Percentiles rank a stretch among this genome's conserved stretches.
These are phyloP conservation scores for Coilia nasus DNA, from an alignment of 2,797 vertebrate genomes.

Conservation along the genomic window DNA sequence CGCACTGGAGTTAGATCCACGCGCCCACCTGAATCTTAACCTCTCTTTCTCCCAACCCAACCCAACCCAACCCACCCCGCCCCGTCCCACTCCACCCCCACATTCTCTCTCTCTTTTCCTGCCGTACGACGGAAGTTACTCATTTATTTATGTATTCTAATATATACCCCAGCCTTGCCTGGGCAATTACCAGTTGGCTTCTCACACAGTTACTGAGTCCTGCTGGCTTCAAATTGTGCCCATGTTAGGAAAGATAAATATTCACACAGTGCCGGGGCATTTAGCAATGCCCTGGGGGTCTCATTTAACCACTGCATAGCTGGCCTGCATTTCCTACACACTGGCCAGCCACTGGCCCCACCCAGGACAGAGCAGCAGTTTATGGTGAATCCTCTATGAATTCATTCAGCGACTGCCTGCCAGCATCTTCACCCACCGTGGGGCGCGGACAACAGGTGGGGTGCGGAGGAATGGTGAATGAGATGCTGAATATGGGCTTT, in stretches of 20 bases:
- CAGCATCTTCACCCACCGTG: neutral
- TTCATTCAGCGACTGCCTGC: conserved; percentile 2
- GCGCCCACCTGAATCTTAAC: conserved; percentile 23
- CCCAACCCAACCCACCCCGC: no score
- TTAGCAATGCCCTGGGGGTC: conserved; percentile 50
- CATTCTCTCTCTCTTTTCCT: conserved; percentile 10
- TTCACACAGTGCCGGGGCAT: conserved; percentile 52
- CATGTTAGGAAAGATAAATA: conserved; percentile 51
- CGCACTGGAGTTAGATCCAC: conserved; percentile 4
- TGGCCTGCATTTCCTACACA: conserved; percentile 33
- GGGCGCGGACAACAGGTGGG: conserved; percentile 1
- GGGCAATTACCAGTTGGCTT: conserved; percentile 47
- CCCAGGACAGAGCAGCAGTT: neutral
- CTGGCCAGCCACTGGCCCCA: neutral
- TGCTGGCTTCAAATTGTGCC: conserved; percentile 42
- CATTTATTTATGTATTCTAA: conserved; percentile 56
- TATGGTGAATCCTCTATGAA: neutral
- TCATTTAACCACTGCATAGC: conserved; percentile 51
- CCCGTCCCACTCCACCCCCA: neutral
- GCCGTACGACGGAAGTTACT: conserved; percentile 39
- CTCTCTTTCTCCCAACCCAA: conserved; percentile 20
- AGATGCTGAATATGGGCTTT: conserved; percentile 21
- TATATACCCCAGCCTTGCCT: conserved; percentile 40
- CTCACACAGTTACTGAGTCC: conserved; percentile 29
- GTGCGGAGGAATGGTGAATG: neutral